Percentiles rank a stretch among this genome's conserved stretches.
Conservation (phyloP, 2,113 vertebrate genomes). For the Embiotoca jacksoni region DNA sequence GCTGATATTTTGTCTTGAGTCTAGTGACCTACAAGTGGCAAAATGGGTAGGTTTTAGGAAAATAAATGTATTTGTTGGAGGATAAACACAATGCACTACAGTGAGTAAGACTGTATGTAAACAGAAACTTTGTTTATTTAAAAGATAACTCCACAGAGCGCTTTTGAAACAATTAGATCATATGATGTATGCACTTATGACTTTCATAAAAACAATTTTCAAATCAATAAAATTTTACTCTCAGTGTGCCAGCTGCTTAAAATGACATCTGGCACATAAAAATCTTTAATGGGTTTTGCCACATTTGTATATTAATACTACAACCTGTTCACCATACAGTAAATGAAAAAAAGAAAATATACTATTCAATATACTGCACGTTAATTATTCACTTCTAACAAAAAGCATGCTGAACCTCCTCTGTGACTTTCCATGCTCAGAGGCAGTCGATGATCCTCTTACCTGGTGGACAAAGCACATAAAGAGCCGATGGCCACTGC, state of each 20-base stretch:
- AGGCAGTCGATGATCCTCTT: constrained; percentile 48
- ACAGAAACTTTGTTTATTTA: background rate
- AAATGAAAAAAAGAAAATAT: background rate
- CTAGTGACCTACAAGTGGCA: too few relatives aligned
- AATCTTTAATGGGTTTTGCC: too few relatives aligned
- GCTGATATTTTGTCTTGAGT: too few relatives aligned
- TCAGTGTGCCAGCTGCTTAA: background rate
- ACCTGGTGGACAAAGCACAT: constrained; percentile 96
- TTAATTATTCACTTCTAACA: constrained; percentile 10
- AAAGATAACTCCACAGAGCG: background rate
- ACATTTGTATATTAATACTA: background rate
- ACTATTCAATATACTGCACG: background rate
- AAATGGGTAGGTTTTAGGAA: too few relatives aligned
- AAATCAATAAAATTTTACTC: background rate
- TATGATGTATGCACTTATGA: background rate
- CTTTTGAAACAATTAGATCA: background rate
- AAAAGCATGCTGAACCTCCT: constrained; percentile 23
- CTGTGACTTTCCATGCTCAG: constrained; percentile 20
- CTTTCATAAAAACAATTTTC: background rate
- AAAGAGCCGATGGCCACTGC: constrained; percentile 94
- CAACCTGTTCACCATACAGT: background rate
- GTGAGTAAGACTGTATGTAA: background rate
- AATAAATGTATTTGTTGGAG: too few relatives aligned
- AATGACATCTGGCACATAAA: too few relatives aligned
- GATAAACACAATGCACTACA: too few relatives aligned